Conservation (phyloP, 2,113 vertebrate species). For the Labeo catla region DNA sequence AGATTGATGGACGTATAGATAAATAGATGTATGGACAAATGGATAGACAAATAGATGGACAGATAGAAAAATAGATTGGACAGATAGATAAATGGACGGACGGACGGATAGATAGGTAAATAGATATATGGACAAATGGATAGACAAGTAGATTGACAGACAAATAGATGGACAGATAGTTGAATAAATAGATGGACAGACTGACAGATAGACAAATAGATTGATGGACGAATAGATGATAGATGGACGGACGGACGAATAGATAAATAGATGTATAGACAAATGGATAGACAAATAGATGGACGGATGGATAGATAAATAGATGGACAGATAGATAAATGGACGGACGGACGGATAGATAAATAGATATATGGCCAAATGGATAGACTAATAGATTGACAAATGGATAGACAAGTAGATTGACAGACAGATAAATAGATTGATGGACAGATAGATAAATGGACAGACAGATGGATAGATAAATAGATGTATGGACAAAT, state of each 20-base stretch:
- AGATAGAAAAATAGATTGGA: not conserved
- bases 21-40: not conserved
- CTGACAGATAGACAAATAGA: rapidly evolving
- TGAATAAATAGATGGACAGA: too few species aligned
- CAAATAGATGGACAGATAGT: rapidly evolving
- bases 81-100: not conserved
- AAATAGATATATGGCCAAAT: not conserved
- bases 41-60: not conserved
- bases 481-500: not conserved
- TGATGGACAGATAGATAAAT: rapidly evolving
- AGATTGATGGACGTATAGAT: not conserved
- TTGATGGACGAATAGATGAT: not conserved
- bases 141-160: not conserved
- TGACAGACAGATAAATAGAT: not conserved
- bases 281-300: not conserved
- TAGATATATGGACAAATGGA: rapidly evolving
- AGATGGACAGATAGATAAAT: not conserved
- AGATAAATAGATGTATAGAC: not conserved
- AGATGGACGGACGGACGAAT: not conserved
- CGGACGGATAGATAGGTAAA: not conserved
- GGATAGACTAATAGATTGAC: not conserved
- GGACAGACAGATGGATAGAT: rapidly evolving
- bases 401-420: not conserved
- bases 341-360: rapidly evolving
- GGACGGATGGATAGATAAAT: not conserved